phyloP scores from a whole-genome alignment of 1,140 invertebrate species.

The Ceratina calcarata region DNA sequence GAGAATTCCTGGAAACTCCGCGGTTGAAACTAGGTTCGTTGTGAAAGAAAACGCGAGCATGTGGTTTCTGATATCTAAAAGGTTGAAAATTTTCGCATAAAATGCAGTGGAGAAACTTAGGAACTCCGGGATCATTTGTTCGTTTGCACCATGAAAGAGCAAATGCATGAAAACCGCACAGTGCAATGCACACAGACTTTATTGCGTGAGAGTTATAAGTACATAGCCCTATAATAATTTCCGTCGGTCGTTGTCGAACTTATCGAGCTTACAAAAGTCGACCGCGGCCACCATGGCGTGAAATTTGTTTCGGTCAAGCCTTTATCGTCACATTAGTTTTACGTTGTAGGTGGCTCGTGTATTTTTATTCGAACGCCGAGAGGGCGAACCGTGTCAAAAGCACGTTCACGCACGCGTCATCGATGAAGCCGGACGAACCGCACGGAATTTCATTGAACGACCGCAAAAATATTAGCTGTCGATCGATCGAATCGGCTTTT shows the following conservation, averaged over 20 bases:
- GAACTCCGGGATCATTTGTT: too few species aligned
- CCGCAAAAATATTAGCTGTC: conserved; percentile 12
- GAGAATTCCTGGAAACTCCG: conserved; percentile 16
- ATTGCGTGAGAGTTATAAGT: too few species aligned
- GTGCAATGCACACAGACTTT: too few species aligned
- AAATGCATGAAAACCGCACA: too few species aligned
- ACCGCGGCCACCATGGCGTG: not conserved
- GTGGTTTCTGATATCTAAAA: too few species aligned
- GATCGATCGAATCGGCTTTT: conserved; percentile 2
- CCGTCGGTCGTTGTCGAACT: not conserved
- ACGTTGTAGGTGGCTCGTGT: not conserved
- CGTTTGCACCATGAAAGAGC: too few species aligned
- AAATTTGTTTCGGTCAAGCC: not conserved
- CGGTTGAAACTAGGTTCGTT: not conserved
- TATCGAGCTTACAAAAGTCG: conserved; percentile 2
- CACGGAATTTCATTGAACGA: conserved; percentile 1
- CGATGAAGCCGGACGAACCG: not conserved
- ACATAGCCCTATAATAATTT: not conserved
- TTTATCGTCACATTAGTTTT: not conserved
- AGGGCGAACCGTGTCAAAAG: too few species aligned
- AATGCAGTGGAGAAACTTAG: too few species aligned
- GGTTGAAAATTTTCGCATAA: too few species aligned
- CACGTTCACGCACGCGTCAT: not conserved
- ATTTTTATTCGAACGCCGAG: not conserved
- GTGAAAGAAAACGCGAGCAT: too few species aligned